phyloP scores from a whole-genome alignment of 2,888 invertebrate genomes.

The Odontomyia ornata region DNA sequence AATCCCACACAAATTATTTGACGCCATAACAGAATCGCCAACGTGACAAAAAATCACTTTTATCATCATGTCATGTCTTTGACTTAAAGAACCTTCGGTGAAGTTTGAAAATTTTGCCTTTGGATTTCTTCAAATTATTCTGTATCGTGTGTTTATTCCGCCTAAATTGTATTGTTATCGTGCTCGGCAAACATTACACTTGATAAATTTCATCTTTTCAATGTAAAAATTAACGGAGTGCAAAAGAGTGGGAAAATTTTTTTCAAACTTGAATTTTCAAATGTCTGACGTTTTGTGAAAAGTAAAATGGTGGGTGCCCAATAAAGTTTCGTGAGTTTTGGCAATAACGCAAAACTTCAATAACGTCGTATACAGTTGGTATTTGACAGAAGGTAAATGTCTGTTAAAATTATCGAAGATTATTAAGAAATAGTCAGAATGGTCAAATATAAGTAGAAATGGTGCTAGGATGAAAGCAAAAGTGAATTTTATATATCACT shows the following conservation, averaged over 20 bases:
- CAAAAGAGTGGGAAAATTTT: conserved; percentile 30
- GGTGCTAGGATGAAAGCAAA: not conserved
- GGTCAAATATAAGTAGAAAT: not conserved
- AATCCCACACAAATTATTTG: not conserved
- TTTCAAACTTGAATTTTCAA: conserved; percentile 39
- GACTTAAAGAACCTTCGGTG: conserved; percentile 22
- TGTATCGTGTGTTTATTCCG: not conserved
- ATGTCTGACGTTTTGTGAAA: conserved; percentile 42
- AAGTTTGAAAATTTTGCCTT: conserved; percentile 32
- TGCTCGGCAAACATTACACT: not conserved
- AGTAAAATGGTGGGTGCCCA: conserved; percentile 40
- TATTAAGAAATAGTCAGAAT: not conserved
- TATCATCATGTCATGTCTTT: conserved; percentile 16
- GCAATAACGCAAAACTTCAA: too few relatives aligned
- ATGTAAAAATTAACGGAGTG: not conserved
- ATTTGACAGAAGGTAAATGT: conserved; percentile 22
- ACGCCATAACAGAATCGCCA: conserved; percentile 3
- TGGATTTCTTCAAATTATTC: not conserved
- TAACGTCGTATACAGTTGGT: not conserved
- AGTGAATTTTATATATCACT: not conserved
- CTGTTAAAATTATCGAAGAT: not conserved
- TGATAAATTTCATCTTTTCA: not conserved
- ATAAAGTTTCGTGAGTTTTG: not conserved
- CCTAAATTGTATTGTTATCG: not conserved
- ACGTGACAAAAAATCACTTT: conserved; percentile 12